These are phyloP conservation scores for Scrobipalpa costella DNA, from an alignment of 2,888 invertebrate species.

Conservation along the genomic window DNA sequence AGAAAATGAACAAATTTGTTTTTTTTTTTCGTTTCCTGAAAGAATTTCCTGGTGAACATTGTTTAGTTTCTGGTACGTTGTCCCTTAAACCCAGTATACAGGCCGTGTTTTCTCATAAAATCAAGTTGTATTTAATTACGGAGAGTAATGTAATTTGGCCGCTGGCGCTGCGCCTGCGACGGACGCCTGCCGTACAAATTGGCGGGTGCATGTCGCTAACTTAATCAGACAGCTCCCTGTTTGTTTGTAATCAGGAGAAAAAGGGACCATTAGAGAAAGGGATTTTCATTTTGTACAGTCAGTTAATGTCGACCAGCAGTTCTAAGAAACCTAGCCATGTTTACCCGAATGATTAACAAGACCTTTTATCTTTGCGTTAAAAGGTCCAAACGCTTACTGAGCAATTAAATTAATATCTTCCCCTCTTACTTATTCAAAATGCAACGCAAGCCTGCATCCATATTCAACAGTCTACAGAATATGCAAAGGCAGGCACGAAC, in stretches of 20 bases:
- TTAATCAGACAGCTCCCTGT: conserved; percentile 60
- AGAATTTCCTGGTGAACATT: no score
- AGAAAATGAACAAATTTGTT: no score
- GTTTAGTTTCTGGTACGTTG: no score
- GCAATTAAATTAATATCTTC: not conserved
- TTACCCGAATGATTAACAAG: no score
- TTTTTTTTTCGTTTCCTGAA: no score
- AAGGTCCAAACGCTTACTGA: no score
- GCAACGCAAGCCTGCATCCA: not conserved
- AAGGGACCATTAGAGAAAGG: no score
- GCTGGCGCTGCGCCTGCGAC: conserved; percentile 46
- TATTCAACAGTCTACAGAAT: conserved; percentile 2
- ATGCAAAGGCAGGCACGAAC: not conserved
- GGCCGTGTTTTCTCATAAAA: conserved; percentile 57
- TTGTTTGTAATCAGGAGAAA: conserved; percentile 20
- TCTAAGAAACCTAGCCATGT: no score
- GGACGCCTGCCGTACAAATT: conserved; percentile 59
- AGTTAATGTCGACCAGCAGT: no score
- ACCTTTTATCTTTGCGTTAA: no score
- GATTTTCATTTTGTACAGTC: not conserved
- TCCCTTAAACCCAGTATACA: no score
- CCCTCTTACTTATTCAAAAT: not conserved
- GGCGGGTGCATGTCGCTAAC: conserved; percentile 76
- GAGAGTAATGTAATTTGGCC: conserved; percentile 63
- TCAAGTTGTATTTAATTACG: conserved; percentile 67